A percentile compares a stretch with the other conserved stretches of the same genome.
phyloP scores from a whole-genome alignment of 1,140 invertebrate species.

The Musca vetustissima region DNA sequence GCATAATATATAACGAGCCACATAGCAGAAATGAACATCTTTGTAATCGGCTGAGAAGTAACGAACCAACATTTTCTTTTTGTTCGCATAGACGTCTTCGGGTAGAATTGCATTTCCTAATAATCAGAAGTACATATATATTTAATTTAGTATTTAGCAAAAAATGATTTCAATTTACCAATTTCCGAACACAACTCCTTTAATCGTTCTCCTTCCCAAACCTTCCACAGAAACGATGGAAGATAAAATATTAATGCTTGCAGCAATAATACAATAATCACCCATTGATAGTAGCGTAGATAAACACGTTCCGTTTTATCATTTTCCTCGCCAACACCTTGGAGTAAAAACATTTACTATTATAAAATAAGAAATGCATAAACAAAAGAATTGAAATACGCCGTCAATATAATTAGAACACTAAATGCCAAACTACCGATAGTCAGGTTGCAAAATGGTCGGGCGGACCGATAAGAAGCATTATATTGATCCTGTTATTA shows the following conservation, averaged over 20 bases:
- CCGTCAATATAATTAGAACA: too few relatives aligned
- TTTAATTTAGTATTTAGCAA: background rate
- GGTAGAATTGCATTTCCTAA: slow-evolving; percentile 32
- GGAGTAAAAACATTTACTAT: slow-evolving; percentile 33
- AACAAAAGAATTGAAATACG: too few relatives aligned
- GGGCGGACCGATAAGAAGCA: too few relatives aligned
- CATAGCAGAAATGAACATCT: slow-evolving; percentile 68
- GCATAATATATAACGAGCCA: slow-evolving; percentile 68
- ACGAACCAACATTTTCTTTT: slow-evolving; percentile 59
- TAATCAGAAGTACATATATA: background rate
- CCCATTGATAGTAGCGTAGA: slow-evolving; percentile 89
- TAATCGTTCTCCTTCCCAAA: slow-evolving; percentile 69
- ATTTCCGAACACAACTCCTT: slow-evolving; percentile 59
- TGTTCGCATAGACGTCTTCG: slow-evolving; percentile 58
- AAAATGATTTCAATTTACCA: slow-evolving; percentile 36
- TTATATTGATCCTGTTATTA: too few relatives aligned
- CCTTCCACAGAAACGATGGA: slow-evolving; percentile 76
- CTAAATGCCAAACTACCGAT: too few relatives aligned
- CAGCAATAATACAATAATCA: slow-evolving; percentile 77
- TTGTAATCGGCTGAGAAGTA: slow-evolving; percentile 61
- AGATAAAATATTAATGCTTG: slow-evolving; percentile 76
- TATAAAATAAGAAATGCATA: background rate
- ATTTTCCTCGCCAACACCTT: slow-evolving; percentile 37
- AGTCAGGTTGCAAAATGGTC: too few relatives aligned
- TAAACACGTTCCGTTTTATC: slow-evolving; percentile 63